A percentile compares a stretch with the other conserved stretches of the same genome.
These are phyloP conservation scores for Camponotus vicinus DNA, from an alignment of 1,140 invertebrate species.

Conservation along the genomic window DNA sequence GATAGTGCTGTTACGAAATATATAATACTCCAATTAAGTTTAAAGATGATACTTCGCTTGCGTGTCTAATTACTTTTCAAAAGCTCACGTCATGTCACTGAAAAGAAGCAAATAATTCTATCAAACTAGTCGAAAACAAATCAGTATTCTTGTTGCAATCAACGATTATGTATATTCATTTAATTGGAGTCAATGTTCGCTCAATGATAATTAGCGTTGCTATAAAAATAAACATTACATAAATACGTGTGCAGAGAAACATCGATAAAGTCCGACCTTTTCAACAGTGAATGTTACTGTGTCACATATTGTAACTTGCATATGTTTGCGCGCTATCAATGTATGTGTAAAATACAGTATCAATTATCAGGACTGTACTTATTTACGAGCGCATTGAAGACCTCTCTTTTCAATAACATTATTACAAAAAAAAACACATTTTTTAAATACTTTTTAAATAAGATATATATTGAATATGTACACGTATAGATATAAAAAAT, in stretches of 20 bases:
- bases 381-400: not conserved
- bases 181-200: not conserved
- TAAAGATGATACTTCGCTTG: not conserved
- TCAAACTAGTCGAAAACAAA: not conserved
- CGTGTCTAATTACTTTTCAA: not conserved
- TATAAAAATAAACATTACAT: not conserved
- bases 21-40: not conserved
- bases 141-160: not conserved
- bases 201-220: not conserved
- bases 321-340: not conserved
- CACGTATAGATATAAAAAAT: too few relatives aligned
- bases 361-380: slow-evolving; percentile 15
- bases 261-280: not conserved
- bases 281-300: not conserved
- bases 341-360: not conserved
- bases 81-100: not conserved
- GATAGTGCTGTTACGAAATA: not conserved
- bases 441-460: not conserved
- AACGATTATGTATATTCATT: not conserved
- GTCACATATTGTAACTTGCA: not conserved
- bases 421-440: not conserved
- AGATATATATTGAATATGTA: not conserved
- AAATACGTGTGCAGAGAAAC: not conserved
- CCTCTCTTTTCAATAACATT: not conserved
- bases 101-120: not conserved